Percentiles rank a stretch among this genome's conserved stretches.
These are phyloP conservation scores for Thysanoteuthis rhombus DNA, from an alignment of 2,888 invertebrate species.

Conservation along the genomic window DNA sequence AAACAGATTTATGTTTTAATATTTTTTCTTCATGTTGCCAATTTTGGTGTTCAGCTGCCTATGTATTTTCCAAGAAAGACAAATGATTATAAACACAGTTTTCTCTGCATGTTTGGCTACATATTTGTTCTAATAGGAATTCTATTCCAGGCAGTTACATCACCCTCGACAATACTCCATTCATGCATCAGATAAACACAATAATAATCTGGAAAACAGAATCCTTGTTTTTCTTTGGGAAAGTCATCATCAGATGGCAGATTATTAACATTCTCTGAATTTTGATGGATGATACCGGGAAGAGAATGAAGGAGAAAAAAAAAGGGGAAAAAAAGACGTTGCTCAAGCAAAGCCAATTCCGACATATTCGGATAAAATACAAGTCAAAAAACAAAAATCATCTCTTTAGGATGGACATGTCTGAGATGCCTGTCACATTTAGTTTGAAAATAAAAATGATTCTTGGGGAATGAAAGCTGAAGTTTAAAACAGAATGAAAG, in stretches of 20 bases:
- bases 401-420: not conserved
- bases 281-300: not conserved
- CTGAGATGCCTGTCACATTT: not conserved
- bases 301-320: not conserved
- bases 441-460: not conserved
- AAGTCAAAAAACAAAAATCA: not conserved
- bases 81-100: not conserved
- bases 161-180: not conserved
- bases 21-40: not conserved
- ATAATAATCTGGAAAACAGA: not conserved
- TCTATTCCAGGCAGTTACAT: not conserved
- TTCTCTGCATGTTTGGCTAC: not conserved
- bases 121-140: not conserved
- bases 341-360: not conserved
- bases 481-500: not conserved
- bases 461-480: not conserved
- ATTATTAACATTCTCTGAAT: not conserved
- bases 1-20: not conserved
- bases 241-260: not conserved
- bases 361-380: not conserved
- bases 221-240: not conserved
- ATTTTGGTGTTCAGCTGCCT: not conserved
- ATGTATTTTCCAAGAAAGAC: not conserved
- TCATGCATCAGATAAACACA: not conserved
- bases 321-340: not conserved